These are phyloP conservation scores for Drosophila ananassae DNA, from an alignment of 1,140 invertebrate genomes.

Conservation along the genomic window DNA sequence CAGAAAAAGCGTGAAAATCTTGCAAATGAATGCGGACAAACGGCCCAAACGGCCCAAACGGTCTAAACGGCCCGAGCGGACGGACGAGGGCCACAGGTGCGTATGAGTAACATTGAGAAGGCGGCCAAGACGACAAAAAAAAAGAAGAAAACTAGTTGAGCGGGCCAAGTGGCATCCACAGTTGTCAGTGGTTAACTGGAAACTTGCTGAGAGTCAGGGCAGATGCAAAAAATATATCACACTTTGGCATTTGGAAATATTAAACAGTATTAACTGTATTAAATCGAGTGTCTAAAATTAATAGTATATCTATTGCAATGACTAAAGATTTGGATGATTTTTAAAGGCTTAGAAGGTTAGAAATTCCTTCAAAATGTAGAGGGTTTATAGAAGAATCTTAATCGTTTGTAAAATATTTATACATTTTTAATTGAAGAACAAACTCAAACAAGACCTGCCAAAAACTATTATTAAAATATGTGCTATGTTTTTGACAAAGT, in stretches of 20 bases:
- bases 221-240: background rate
- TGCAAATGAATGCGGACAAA: conserved; percentile 68
- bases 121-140: conserved; percentile 49
- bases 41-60: conserved; percentile 10
- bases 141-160: conserved; percentile 60
- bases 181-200: conserved; percentile 21
- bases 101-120: conserved; percentile 80
- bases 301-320: no score
- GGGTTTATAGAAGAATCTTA: no score
- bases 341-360: no score
- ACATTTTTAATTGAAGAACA: no score
- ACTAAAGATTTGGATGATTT: no score
- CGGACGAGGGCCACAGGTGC: conserved; percentile 69
- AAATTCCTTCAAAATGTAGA: no score
- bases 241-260: conserved; percentile 1
- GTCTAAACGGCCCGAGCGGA: conserved; percentile 1
- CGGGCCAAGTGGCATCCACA: conserved; percentile 41
- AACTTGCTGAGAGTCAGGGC: conserved; percentile 7
- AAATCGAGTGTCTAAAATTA: no score
- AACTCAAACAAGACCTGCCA: no score
- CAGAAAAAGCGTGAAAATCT: conserved; percentile 75
- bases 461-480: no score
- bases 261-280: no score
- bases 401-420: no score
- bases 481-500: no score